These are phyloP conservation scores for Drosophila lacteicornis DNA, from an alignment of 1,140 invertebrate species.

Conservation along the genomic window DNA sequence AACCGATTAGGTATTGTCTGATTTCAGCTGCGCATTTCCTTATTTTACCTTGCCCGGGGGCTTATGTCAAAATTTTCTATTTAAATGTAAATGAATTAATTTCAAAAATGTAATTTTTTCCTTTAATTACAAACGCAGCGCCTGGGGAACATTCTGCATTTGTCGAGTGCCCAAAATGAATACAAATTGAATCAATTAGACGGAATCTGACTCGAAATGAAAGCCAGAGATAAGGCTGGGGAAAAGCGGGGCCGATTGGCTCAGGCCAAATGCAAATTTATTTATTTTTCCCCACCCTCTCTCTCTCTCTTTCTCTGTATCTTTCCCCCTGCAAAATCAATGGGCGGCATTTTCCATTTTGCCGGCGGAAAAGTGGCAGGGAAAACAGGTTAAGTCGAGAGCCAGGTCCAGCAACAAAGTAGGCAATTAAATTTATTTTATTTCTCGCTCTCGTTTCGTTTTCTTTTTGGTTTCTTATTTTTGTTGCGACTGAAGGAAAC, in stretches of 20 bases:
- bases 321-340: constrained; percentile 38
- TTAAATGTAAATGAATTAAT: constrained; percentile 41
- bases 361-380: constrained; percentile 26
- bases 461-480: neutral
- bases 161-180: constrained; percentile 40
- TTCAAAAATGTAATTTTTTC: constrained; percentile 21
- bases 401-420: constrained; percentile 38
- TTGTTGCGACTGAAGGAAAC: constrained; percentile 12
- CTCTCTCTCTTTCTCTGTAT: neutral
- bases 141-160: constrained; percentile 25
- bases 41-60: neutral
- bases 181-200: constrained; percentile 62
- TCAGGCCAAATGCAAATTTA: constrained; percentile 28
- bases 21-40: constrained; percentile 5
- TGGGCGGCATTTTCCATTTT: constrained; percentile 38
- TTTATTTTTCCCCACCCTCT: constrained; percentile 24
- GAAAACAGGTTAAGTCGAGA: constrained; percentile 29
- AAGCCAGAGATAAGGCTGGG: constrained; percentile 29
- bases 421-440: constrained; percentile 61
- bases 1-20: neutral
- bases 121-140: constrained; percentile 26
- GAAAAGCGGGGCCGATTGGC: constrained; percentile 9
- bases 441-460: neutral
- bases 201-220: constrained; percentile 25
- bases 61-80: constrained; percentile 5